Evolutionary conservation across 2,113 vertebrate genomes (phyloP).

Genomic region (Piaya cayana): DNA sequence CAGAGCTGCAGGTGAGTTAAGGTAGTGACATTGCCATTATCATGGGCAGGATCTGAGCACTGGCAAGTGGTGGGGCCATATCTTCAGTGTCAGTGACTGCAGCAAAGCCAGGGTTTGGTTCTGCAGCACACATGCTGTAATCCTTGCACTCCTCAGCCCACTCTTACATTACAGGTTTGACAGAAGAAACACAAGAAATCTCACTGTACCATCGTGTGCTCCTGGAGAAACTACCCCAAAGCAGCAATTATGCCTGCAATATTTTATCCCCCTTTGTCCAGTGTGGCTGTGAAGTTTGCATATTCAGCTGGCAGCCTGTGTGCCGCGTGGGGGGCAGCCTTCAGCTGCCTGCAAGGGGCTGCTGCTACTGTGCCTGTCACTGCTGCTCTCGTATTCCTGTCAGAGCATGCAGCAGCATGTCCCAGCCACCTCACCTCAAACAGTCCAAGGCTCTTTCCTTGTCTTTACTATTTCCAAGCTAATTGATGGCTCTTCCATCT

Average conservation of each 20-base stretch:
- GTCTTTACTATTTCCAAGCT: not conserved
- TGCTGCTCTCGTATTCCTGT: not conserved
- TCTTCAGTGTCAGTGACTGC: not conserved
- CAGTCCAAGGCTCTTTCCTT: not conserved
- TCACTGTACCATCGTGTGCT: not conserved
- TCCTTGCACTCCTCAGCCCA: not conserved
- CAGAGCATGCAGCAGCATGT: not conserved
- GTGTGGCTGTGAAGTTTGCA: not conserved
- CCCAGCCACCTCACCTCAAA: not conserved
- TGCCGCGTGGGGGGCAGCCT: not conserved
- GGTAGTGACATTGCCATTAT: not conserved
- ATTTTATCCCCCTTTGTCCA: not conserved
- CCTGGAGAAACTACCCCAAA: not conserved
- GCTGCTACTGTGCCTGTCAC: not conserved
- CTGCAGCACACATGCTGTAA: not conserved
- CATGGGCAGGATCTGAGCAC: not conserved
- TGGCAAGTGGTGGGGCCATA: fast-evolving
- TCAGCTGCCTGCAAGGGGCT: not conserved
- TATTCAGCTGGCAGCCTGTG: not conserved
- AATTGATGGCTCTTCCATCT: slow-evolving; percentile 19
- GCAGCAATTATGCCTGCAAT: not conserved
- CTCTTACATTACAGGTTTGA: not conserved
- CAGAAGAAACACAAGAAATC: not conserved
- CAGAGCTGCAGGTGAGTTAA: not conserved
- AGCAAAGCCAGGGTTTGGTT: not conserved